A percentile compares a stretch with the other conserved stretches of the same genome.
These are phyloP conservation scores for Lordiphosa clarofinis DNA, from an alignment of 1,140 invertebrate species.

Conservation along the genomic window DNA sequence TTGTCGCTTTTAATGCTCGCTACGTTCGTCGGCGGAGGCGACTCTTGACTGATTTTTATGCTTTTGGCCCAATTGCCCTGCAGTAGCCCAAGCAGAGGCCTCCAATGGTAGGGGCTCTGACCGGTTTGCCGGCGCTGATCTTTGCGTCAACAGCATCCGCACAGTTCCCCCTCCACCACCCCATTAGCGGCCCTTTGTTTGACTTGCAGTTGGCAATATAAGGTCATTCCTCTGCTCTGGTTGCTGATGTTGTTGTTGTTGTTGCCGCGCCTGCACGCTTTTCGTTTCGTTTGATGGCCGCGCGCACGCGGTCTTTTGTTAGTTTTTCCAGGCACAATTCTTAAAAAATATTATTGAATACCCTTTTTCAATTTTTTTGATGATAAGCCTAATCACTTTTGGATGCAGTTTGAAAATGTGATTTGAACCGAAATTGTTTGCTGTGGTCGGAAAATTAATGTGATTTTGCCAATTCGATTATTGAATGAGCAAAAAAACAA, in stretches of 20 bases:
- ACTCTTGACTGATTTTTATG: slow-evolving; percentile 78
- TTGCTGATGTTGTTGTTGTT: slow-evolving; percentile 37
- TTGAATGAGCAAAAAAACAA: too few relatives aligned
- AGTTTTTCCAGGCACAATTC: slow-evolving; percentile 61
- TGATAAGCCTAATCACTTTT: too few relatives aligned
- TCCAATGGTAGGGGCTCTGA: slow-evolving; percentile 32
- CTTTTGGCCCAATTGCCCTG: slow-evolving; percentile 76
- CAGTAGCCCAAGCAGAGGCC: slow-evolving; percentile 46
- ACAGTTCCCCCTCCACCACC: slow-evolving; percentile 18
- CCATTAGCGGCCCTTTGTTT: slow-evolving; percentile 74
- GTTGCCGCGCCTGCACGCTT: slow-evolving; percentile 59
- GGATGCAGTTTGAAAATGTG: too few relatives aligned
- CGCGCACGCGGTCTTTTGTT: slow-evolving; percentile 72
- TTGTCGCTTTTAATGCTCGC: slow-evolving; percentile 75
- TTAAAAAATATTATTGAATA: slow-evolving; percentile 29
- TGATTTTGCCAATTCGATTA: too few relatives aligned
- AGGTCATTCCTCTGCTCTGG: slow-evolving; percentile 73
- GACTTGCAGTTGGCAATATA: slow-evolving; percentile 74
- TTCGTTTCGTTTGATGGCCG: slow-evolving; percentile 73
- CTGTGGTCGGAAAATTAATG: too few relatives aligned
- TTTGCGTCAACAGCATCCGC: slow-evolving; percentile 34
- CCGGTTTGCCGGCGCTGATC: slow-evolving; percentile 56
- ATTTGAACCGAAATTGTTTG: too few relatives aligned
- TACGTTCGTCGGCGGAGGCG: slow-evolving; percentile 40
- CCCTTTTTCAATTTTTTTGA: slow-evolving; percentile 7